Base-by-base conservation (phyloP, 2,797 vertebrate species). In the Zalophus californianus region DNA sequence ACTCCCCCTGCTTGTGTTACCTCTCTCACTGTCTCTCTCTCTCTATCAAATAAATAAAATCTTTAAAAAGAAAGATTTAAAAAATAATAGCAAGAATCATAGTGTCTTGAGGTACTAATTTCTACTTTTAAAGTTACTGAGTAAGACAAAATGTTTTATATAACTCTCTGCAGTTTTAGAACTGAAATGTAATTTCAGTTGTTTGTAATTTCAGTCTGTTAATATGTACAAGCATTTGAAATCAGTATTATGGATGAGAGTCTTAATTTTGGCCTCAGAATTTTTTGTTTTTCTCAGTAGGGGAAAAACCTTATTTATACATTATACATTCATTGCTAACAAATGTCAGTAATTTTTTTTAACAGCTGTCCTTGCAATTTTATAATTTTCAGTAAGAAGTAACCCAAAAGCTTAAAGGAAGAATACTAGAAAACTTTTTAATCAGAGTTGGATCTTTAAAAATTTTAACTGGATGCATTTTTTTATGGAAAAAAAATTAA, bases 341-440 rank as follows among this genome's bases (percentile, higher is more conserved):
- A 23, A 80, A n/a, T 79, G 50, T 68, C 35, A 83, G 14, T 35
- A 25, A 41, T 38, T 96, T 89, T 92, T 82, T 56, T 84, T 23
- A 68, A 83, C 32, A 83, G 27, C 78, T 73, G 11, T 92, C 29
- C 21, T 87, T 86, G 2, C 12, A 90, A 60, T 52, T 48, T 92
- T 35, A 58, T 86, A 83, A 56, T 78, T 86, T 94, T 77, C 5
- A 86, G 48, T 94, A 78, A 77, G 66, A 80, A 93, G 25, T 41
- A 86, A 70, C 38, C 79, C 13, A 77, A 56, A 93, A 78, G 3
- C 70, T 70, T 27, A 66, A 73, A 38, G 72, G 25, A 86, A 41
- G 18, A 92, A 41, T 90, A 50, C 58, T 38, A 54, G 79, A 86
- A 90, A 89, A 62, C 86, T 1, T 88, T 91, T 89, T 73, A 94